A percentile compares a stretch with the other conserved stretches of the same genome.
phyloP scores from a whole-genome alignment of 1,140 invertebrate genomes.

The Pteromalus puparum region DNA sequence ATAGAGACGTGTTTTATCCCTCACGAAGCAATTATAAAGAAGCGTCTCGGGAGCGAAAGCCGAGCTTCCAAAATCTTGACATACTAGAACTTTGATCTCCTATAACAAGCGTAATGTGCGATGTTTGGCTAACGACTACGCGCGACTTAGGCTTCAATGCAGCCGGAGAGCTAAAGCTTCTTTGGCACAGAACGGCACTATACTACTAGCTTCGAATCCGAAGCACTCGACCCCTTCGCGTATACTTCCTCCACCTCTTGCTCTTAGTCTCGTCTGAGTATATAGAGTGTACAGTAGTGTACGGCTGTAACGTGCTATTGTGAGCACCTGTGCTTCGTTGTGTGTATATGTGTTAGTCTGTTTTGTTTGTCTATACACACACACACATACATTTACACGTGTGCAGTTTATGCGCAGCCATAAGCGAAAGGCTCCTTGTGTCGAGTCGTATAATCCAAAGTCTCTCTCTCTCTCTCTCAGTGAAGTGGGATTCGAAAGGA shows the following conservation, averaged over 20 bases:
- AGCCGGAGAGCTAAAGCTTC: neutral
- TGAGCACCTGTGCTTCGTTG: neutral
- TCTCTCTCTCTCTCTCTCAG: too few species aligned
- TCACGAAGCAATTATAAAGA: neutral
- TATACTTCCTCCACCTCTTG: neutral
- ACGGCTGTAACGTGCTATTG: neutral
- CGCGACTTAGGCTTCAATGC: neutral
- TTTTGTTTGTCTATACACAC: too few species aligned
- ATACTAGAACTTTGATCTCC: slow-evolving; percentile 11
- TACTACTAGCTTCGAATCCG: neutral
- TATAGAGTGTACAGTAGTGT: neutral
- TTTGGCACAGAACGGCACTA: neutral
- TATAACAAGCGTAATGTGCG: neutral
- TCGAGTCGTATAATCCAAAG: neutral
- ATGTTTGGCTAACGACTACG: neutral
- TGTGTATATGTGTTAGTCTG: too few species aligned
- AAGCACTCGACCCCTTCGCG: neutral
- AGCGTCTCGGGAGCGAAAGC: neutral
- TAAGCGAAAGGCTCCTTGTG: neutral
- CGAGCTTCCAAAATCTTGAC: neutral
- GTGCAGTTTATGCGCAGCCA: neutral
- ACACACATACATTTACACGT: neutral
- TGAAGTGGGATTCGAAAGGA: neutral
- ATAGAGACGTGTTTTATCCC: neutral
- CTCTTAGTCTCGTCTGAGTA: neutral